phyloP scores from a whole-genome alignment of 2,113 vertebrate species.

The Daboia siamensis region DNA sequence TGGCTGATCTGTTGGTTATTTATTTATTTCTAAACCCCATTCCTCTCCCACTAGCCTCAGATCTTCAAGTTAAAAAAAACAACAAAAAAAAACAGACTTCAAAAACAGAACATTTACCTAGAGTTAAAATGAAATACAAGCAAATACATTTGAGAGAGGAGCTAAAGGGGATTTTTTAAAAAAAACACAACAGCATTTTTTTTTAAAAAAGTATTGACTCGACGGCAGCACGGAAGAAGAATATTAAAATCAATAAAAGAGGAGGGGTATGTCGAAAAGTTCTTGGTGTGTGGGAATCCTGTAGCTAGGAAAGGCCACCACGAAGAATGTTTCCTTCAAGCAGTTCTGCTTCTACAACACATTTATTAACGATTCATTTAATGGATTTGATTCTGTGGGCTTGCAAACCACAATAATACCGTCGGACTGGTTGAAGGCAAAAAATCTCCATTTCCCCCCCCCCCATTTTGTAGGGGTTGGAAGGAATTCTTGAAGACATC shows the following conservation, averaged over 20 bases:
- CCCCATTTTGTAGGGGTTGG: not conserved
- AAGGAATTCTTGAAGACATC: not conserved
- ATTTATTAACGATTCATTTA: not conserved
- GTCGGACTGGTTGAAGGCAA: not conserved
- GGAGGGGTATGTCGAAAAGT: not conserved
- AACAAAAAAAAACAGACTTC: not conserved
- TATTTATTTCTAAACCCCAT: not conserved
- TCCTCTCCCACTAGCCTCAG: not conserved
- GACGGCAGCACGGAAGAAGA: not conserved
- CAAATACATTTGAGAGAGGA: not conserved
- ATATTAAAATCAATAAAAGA: not conserved
- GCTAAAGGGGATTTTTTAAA: not conserved
- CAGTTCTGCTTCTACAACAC: not conserved
- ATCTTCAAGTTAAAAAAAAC: not conserved
- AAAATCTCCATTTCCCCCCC: not conserved
- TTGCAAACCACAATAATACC: not conserved
- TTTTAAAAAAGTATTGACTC: not conserved
- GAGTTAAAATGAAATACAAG: not conserved
- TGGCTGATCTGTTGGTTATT: not conserved
- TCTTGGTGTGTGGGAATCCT: not conserved
- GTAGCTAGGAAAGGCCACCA: not conserved
- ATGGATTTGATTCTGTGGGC: not conserved
- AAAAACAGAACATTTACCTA: not conserved
- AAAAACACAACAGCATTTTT: not conserved
- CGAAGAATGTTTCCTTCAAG: not conserved